Evolutionary conservation across 2,797 vertebrate species (phyloP).

Genomic region (Centropyge bicolor): DNA sequence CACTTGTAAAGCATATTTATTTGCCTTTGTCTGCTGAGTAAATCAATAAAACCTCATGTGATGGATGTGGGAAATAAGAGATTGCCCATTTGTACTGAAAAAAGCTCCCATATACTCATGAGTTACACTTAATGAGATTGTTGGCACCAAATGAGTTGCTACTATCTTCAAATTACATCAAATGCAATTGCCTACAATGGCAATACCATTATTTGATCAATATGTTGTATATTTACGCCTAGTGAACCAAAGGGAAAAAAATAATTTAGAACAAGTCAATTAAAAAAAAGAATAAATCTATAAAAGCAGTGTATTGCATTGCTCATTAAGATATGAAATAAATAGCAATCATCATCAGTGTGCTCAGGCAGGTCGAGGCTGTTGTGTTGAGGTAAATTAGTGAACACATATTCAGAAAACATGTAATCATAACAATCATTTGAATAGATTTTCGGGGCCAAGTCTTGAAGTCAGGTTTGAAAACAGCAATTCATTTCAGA

Average conservation of each 20-base stretch:
- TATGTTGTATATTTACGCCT: neutral
- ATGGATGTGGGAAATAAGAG: neutral
- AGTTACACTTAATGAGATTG: neutral
- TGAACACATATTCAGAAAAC: neutral
- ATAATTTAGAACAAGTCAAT: neutral
- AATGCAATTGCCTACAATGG: neutral
- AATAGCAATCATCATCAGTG: neutral
- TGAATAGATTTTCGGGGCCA: neutral
- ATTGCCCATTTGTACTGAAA: neutral
- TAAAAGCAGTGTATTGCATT: neutral
- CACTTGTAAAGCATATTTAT: slow-evolving; percentile 6
- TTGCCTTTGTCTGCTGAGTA: neutral
- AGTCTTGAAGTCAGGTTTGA: neutral
- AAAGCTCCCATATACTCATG: no score
- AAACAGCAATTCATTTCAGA: neutral
- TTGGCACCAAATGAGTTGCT: neutral
- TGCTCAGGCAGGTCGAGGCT: neutral
- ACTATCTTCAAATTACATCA: neutral
- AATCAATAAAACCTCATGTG: neutral
- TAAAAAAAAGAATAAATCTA: no score
- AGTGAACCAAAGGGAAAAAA: neutral
- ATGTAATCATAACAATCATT: neutral
- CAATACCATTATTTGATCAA: neutral
- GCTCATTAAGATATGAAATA: neutral
- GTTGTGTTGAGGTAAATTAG: neutral